Evolutionary conservation across 2,888 invertebrate species (phyloP).

Genomic region (Meiosimyza platycephala): DNA sequence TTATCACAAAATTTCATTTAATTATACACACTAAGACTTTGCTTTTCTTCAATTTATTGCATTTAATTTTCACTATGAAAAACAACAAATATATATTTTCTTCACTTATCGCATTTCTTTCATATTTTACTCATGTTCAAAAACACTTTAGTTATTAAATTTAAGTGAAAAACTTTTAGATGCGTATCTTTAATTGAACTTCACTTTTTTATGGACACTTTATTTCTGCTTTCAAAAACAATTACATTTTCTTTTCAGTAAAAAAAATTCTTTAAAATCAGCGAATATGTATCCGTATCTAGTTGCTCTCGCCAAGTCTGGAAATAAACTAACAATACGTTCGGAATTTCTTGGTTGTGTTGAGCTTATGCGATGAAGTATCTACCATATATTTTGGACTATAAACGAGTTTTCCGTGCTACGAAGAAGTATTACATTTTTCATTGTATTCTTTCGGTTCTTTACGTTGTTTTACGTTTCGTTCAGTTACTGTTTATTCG

Average conservation of each 20-base stretch:
- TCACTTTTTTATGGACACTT: too few relatives aligned
- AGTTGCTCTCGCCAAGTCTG: constrained; percentile 30
- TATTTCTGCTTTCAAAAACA: too few relatives aligned
- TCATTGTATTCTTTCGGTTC: constrained; percentile 33
- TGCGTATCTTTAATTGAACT: too few relatives aligned
- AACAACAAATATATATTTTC: not conserved
- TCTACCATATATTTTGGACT: constrained; percentile 28
- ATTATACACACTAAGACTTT: constrained; percentile 24
- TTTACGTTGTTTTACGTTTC: constrained; percentile 31
- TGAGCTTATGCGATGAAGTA: constrained; percentile 27
- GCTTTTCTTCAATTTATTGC: constrained; percentile 3
- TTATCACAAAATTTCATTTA: constrained; percentile 10
- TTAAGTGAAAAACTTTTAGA: too few relatives aligned
- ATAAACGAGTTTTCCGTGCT: constrained; percentile 33
- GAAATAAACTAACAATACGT: constrained; percentile 35
- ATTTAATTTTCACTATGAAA: constrained; percentile 18
- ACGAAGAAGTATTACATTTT: constrained; percentile 28
- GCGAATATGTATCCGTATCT: not conserved
- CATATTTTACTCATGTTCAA: too few relatives aligned
- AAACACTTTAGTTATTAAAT: too few relatives aligned
- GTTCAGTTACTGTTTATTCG: constrained; percentile 31
- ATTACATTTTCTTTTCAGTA: too few relatives aligned
- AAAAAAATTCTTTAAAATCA: too few relatives aligned
- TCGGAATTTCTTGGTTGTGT: constrained; percentile 23
- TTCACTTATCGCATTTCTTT: constrained; percentile 7